Evolutionary conservation across 2,888 invertebrate species (phyloP).

Genomic region (Diploptera punctata): DNA sequence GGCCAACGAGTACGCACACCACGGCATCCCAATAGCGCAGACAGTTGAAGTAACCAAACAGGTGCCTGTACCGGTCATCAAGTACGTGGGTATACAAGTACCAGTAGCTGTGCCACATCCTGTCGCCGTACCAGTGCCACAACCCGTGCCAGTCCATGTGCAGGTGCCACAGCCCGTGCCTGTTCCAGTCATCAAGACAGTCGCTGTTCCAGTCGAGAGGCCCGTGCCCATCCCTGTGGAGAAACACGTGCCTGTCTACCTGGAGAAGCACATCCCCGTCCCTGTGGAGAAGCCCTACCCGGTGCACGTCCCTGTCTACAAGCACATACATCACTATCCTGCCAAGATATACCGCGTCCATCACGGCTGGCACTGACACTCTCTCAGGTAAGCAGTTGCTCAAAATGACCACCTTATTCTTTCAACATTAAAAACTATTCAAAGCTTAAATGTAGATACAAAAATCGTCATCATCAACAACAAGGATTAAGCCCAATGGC

Average conservation of each 20-base stretch:
- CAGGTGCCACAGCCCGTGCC: slow-evolving; percentile 39
- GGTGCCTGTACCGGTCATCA: slow-evolving; percentile 1
- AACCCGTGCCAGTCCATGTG: slow-evolving; percentile 39
- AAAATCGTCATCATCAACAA: too few species aligned
- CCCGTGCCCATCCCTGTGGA: slow-evolving; percentile 42
- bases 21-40: slow-evolving; percentile 26
- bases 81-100: slow-evolving; percentile 43
- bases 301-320: slow-evolving; percentile 40
- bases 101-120: slow-evolving; percentile 38
- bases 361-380: background rate
- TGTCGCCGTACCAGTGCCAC: slow-evolving; percentile 40
- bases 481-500: too few species aligned
- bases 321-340: slow-evolving; percentile 42
- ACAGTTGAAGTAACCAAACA: slow-evolving; percentile 36
- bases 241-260: slow-evolving; percentile 42
- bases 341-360: slow-evolving; percentile 12
- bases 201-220: slow-evolving; percentile 43
- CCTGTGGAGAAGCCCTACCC: slow-evolving; percentile 43
- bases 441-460: too few species aligned
- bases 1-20: background rate
- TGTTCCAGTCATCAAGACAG: slow-evolving; percentile 44
- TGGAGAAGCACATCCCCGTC: slow-evolving; percentile 40
- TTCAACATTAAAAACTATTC: too few species aligned
- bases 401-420: too few species aligned
- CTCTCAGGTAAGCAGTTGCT: too few species aligned